phyloP scores from a whole-genome alignment of 1,140 invertebrate genomes.

The Drosophila pseudoananassae region DNA sequence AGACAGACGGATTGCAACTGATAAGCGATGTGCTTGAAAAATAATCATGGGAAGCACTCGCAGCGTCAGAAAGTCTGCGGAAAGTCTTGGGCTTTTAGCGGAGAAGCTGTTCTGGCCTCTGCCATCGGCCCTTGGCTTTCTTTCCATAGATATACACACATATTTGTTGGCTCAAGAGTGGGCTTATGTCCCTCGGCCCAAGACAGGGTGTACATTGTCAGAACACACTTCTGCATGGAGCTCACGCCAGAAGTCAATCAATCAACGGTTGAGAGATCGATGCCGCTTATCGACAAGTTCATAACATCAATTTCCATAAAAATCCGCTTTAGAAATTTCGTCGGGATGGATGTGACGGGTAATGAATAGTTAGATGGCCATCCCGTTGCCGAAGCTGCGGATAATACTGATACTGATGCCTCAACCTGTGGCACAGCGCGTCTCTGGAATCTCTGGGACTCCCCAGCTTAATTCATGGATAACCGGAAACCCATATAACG shows the following conservation, averaged over 20 bases:
- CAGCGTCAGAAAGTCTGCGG: slow-evolving; percentile 63
- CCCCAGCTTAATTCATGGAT: slow-evolving; percentile 3
- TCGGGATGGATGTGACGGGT: slow-evolving; percentile 14
- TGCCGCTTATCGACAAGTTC: slow-evolving; percentile 69
- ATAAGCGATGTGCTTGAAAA: slow-evolving; percentile 72
- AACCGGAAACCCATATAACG: slow-evolving; percentile 10
- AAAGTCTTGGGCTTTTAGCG: slow-evolving; percentile 51
- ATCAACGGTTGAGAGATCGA: slow-evolving; percentile 54
- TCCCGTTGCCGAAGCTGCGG: no score
- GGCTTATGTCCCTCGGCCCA: slow-evolving; percentile 6
- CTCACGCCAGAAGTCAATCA: slow-evolving; percentile 74
- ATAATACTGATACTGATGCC: background rate
- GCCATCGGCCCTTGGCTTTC: background rate
- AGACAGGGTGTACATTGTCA: background rate
- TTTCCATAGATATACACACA: background rate
- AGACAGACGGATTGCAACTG: no score
- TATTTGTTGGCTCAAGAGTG: background rate
- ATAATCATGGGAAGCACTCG: slow-evolving; percentile 66
- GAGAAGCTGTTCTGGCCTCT: background rate
- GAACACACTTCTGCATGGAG: slow-evolving; percentile 49
- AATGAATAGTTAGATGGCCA: slow-evolving; percentile 23
- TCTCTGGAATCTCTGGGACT: background rate
- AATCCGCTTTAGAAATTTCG: slow-evolving; percentile 45
- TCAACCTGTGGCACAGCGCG: slow-evolving; percentile 24
- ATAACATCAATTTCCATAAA: slow-evolving; percentile 78